Evolutionary conservation across 1,140 invertebrate species (phyloP), one percentile per base, ranked within the genome.

Genomic region (Pinna nobilis): DNA sequence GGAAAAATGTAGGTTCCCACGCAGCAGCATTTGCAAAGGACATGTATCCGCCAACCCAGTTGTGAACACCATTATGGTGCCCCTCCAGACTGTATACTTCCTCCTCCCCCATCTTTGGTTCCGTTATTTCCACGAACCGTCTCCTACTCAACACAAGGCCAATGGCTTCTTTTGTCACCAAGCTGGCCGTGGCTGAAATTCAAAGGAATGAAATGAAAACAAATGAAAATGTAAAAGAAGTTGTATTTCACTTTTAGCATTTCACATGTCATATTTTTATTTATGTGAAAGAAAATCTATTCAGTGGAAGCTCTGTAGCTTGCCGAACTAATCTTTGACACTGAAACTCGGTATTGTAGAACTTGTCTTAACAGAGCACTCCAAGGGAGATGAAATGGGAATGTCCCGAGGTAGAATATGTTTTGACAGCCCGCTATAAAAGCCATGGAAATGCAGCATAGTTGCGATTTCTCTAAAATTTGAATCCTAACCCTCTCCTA

Each of bases 51-150:
- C 59, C 66, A n/a, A 69, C 47, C 35, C 39, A 69, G 39, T 57
- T 57, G 39, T 69, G 66, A n/a, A 57, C 51, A 13, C 66, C 66
- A 30, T 69, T 69, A 32, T 69, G 66, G 28, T 69, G 66, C n/a
- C 30, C 39, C 23, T 69, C 66, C 3, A 69, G 28, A n/a, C 35
- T 44, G 20, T 28, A 69, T 18, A 39, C 44, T 9, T 9, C 39
- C 15, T 55, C 35, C 11, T 39, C 37, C 30, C 37, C 55, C 7
- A 39, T 37, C 37, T 57, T 35, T 7, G 66, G 66, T 44, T 69
- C 66, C 18, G 39, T 30, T n/a, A 69, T 69, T 28, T 69, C 51
- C 1, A 41, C 39, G 23, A 39, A 37, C 11, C 66, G 28, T 41
- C 59, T 63, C 18, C 59, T 63, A 25, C 35, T 41, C 37, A 63